A percentile compares a stretch with the other conserved stretches of the same genome.
phyloP scores from a whole-genome alignment of 2,888 invertebrate species.

The Polymixis flavicincta region DNA sequence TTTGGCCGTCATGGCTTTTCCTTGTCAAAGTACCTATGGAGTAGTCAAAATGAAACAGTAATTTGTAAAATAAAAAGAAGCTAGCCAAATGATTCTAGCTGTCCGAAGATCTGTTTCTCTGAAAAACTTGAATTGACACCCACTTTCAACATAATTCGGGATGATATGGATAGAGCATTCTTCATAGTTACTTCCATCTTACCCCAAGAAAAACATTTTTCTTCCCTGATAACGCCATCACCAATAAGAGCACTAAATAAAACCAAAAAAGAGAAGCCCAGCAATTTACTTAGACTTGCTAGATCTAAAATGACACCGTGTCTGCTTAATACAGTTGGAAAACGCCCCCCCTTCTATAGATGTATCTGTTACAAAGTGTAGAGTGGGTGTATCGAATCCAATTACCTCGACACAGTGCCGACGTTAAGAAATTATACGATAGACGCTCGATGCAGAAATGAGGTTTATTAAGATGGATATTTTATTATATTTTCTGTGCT shows the following conservation, averaged over 20 bases:
- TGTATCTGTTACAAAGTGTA: constrained; percentile 62
- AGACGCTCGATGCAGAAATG: constrained; percentile 66
- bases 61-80: background rate
- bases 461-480: constrained; percentile 57
- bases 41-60: too few relatives aligned
- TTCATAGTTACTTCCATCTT: too few relatives aligned
- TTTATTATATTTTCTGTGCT: constrained; percentile 50
- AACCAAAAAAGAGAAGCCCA: background rate
- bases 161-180: background rate
- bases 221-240: background rate
- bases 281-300: constrained; percentile 26
- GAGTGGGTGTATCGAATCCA: constrained; percentile 74
- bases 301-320: constrained; percentile 56
- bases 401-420: constrained; percentile 76
- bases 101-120: background rate
- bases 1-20: background rate
- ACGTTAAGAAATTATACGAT: constrained; percentile 77
- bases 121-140: too few relatives aligned
- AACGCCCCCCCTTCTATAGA: constrained; percentile 45
- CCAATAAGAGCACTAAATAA: background rate
- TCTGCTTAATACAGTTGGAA: constrained; percentile 58
- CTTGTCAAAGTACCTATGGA: background rate
- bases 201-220: background rate
- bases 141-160: too few relatives aligned
- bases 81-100: background rate